Evolutionary conservation across 1,140 invertebrate genomes (phyloP), one percentile per base, ranked within the genome.

Genomic region (Temnothorax longispinosus): DNA sequence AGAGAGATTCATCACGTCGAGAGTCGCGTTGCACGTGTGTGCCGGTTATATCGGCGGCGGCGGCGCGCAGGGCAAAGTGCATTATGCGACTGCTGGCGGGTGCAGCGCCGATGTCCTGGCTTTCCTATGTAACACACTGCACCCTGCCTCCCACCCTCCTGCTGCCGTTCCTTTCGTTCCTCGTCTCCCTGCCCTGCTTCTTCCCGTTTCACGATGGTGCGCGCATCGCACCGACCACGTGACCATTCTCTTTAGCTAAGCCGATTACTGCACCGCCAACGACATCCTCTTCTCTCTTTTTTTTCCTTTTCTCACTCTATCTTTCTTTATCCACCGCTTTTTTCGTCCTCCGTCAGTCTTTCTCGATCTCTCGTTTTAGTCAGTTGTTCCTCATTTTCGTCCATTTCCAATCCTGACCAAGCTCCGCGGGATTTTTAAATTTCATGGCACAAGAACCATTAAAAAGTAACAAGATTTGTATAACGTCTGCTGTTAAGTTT

Each of bases 51-150:
- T 86, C 38, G 41, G 21, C 80, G 64, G 54, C 89, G 64, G 54
- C 89, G 89, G 62, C 89, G 90, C 89, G 86, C 92, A 87, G 89
- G 86, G 85, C 91, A 90, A 92, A 93, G 90, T 93, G 91, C 90
- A 93, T 93, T 87, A 90, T 86, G 88, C 92, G 92, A 94, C 93
- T 94, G 87, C 90, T 89, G 88, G 64, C 90, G 90, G 69, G 78
- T 84, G 89, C 89, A 89, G 87, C 91, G 80, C 81, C 88, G 86
- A 56, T 87, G 82, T 84, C 85, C 81, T 65, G 89, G 90, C 92
- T 93, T 93, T 93, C 88, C 92, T 81, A 92, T 89, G 86, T 82
- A 82, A 82, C 74, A 85, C 85, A 65, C 32, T 67, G 74, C 86
- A 87, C 81, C 89, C 54, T 78, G n/a, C 64, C 77, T 84, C 80